A percentile compares a stretch with the other conserved stretches of the same genome.
Evolutionary conservation across 2,113 vertebrate species (phyloP).

Genomic region (Sinocyclocheilus rhinocerous): DNA sequence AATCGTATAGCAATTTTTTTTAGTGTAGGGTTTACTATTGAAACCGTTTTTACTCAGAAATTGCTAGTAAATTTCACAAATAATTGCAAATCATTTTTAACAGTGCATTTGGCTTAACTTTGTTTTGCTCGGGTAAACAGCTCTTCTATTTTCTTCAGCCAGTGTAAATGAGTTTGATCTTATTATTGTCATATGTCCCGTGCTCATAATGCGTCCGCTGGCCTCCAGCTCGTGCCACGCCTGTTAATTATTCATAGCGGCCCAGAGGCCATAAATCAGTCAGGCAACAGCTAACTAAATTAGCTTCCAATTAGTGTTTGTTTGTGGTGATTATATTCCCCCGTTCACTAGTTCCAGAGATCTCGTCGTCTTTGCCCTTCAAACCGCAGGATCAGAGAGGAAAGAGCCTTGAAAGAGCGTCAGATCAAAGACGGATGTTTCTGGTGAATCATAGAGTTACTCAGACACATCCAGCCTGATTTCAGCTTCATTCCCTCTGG

Average conservation of each 20-base stretch:
- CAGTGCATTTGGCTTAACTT: background rate
- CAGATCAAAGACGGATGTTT: background rate
- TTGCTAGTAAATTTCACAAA: background rate
- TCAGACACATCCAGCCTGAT: background rate
- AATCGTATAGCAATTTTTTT: no score
- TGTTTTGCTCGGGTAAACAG: background rate
- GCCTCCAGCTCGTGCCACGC: constrained; percentile 73
- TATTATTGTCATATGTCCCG: constrained; percentile 73
- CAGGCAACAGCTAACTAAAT: constrained; percentile 87
- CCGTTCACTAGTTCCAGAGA: constrained; percentile 31
- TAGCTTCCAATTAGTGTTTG: constrained; percentile 88
- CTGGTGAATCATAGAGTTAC: background rate
- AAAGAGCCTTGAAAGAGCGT: background rate
- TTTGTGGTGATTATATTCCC: constrained; percentile 74
- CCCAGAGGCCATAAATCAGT: constrained; percentile 89
- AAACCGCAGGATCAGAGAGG: constrained; percentile 26
- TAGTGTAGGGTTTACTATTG: no score
- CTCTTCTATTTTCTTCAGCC: background rate
- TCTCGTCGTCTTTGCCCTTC: constrained; percentile 44
- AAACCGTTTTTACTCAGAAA: no score
- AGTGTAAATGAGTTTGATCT: constrained; percentile 72
- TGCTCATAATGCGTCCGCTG: constrained; percentile 72
- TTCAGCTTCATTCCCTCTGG: background rate
- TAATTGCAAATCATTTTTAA: background rate
- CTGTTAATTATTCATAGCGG: constrained; percentile 87